Percentiles rank a stretch among this genome's conserved stretches.
Conservation (phyloP, 2,888 invertebrate species). For the Erannis defoliaria region DNA sequence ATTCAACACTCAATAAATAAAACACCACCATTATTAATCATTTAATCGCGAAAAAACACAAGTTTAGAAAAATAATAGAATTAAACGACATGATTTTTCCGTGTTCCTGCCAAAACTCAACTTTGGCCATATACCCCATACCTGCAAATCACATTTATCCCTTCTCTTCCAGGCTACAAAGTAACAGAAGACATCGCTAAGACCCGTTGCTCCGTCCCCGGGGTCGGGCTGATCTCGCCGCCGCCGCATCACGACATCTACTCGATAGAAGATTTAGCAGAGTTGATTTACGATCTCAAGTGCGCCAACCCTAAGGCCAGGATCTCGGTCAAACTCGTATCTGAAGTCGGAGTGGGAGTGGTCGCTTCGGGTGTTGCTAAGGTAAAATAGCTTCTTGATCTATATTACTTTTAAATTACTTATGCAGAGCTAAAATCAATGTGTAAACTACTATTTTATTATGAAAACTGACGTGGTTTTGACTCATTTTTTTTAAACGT, state of each 20-base stretch:
- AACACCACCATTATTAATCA: no score
- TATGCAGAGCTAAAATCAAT: no score
- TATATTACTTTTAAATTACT: background rate
- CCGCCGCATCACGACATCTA: conserved; percentile 99
- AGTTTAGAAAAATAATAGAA: no score
- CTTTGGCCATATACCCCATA: no score
- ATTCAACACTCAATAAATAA: no score
- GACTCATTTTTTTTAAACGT: no score
- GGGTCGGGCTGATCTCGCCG: conserved; percentile 99
- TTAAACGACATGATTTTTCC: no score
- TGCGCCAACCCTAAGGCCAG: conserved; percentile 98
- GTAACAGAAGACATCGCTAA: conserved; percentile 98
- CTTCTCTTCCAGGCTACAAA: conserved; percentile 89
- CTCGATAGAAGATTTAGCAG: conserved; percentile 99
- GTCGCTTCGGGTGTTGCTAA: conserved; percentile 99
- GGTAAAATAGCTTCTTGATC: conserved; percentile 74
- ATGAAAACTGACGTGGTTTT: no score
- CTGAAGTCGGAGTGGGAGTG: conserved; percentile 99
- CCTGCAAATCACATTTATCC: background rate
- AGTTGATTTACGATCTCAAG: conserved; percentile 99
- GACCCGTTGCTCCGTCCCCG: conserved; percentile 98
- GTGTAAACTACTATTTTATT: no score
- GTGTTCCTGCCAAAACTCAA: no score
- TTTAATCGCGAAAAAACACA: no score
- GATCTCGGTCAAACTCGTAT: conserved; percentile 98